Evolutionary conservation across 2,888 invertebrate species (phyloP).

Genomic region (Apeira syringaria): DNA sequence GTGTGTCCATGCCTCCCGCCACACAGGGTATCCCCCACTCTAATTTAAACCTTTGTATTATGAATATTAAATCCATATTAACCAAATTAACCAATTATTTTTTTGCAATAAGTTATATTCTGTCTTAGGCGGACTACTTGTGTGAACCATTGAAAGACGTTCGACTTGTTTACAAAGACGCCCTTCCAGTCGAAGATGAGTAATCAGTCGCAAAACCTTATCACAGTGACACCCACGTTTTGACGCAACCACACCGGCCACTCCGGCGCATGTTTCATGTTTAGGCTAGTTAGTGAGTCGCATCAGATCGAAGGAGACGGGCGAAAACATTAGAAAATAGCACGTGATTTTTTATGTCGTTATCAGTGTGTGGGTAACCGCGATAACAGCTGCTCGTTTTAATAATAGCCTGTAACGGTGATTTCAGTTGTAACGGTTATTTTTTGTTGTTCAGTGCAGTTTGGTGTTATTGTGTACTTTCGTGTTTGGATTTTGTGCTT

Average conservation of each 20-base stretch:
- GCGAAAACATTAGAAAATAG: conserved; percentile 40
- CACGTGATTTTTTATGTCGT: conserved; percentile 35
- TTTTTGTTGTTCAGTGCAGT: conserved; percentile 17
- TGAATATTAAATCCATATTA: too few species aligned
- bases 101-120: too few species aligned
- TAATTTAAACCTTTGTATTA: too few species aligned
- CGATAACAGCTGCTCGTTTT: conserved; percentile 26
- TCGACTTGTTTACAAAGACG: conserved; percentile 9
- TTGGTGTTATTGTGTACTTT: conserved; percentile 2
- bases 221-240: conserved; percentile 39
- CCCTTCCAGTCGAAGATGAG: conserved; percentile 21
- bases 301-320: conserved; percentile 36
- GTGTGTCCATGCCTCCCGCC: too few species aligned
- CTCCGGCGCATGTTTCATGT: conserved; percentile 24
- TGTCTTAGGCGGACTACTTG: too few species aligned
- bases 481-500: conserved; percentile 16
- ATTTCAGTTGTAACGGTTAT: conserved; percentile 11
- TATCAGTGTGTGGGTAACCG: conserved; percentile 38
- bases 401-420: background rate
- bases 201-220: conserved; percentile 26
- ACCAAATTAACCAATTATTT: too few species aligned
- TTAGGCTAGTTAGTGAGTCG: conserved; percentile 32
- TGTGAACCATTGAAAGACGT: background rate
- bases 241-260: conserved; percentile 38
- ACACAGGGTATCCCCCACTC: too few species aligned